Evolutionary conservation across 1,140 invertebrate species (phyloP).

Genomic region (Plectrocnemia conspersa): DNA sequence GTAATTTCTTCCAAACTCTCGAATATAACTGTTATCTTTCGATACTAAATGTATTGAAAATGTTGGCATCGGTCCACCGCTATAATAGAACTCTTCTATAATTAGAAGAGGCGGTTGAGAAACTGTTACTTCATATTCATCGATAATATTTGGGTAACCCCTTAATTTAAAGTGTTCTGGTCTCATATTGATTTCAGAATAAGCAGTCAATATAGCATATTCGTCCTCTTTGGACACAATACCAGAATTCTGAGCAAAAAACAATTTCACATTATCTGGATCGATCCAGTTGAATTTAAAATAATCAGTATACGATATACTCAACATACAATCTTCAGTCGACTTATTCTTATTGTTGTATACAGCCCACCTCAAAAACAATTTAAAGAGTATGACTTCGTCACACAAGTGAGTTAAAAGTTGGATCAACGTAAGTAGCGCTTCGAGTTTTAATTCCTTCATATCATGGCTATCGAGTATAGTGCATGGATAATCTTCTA

Average conservation of each 20-base stretch:
- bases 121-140: constrained; percentile 7
- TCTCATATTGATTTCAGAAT: not conserved
- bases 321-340: not conserved
- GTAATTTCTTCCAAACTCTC: constrained; percentile 5
- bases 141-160: constrained; percentile 8
- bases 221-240: not conserved
- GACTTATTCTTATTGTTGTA: too few relatives aligned
- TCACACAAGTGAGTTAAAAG: too few relatives aligned
- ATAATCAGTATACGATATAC: constrained; percentile 16
- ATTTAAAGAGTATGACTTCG: too few relatives aligned
- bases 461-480: too few relatives aligned
- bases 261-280: not conserved
- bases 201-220: constrained; percentile 2
- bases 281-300: not conserved
- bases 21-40: constrained; percentile 9
- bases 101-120: constrained; percentile 19
- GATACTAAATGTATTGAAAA: constrained; percentile 15
- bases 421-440: too few relatives aligned
- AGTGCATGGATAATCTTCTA: too few relatives aligned
- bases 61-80: constrained; percentile 9
- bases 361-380: too few relatives aligned
- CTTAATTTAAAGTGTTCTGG: not conserved
- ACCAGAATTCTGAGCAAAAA: not conserved
- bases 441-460: too few relatives aligned
- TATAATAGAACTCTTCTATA: constrained; percentile 21